These are phyloP conservation scores for Spondyliosoma cantharus DNA, from an alignment of 2,797 vertebrate species.

Conservation along the genomic window DNA sequence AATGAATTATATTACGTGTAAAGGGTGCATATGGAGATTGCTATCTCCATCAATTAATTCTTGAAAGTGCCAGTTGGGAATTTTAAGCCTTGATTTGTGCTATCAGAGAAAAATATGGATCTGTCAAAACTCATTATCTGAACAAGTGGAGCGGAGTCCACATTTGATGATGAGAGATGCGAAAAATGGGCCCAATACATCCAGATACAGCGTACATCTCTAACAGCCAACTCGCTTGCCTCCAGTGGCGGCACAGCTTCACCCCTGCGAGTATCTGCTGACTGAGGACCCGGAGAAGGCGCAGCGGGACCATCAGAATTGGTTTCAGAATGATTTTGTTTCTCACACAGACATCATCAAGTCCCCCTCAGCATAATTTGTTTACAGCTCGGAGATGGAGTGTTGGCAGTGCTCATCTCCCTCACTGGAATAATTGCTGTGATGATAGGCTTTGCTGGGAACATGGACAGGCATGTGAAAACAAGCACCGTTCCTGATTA, in stretches of 20 bases:
- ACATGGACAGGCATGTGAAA: slow-evolving; percentile 68
- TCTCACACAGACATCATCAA: slow-evolving; percentile 65
- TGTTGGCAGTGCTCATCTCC: slow-evolving; percentile 67
- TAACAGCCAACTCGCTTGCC: slow-evolving; percentile 7
- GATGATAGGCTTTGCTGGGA: slow-evolving; percentile 75
- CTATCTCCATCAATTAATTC: slow-evolving; percentile 56
- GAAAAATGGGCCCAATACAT: slow-evolving; percentile 16
- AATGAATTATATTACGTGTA: slow-evolving; percentile 49
- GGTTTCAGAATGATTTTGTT: slow-evolving; percentile 66
- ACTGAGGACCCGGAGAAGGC: slow-evolving; percentile 39
- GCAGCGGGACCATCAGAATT: slow-evolving; percentile 54
- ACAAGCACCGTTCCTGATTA: slow-evolving; percentile 72
- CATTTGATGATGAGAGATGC: slow-evolving; percentile 33
- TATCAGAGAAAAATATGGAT: slow-evolving; percentile 34
- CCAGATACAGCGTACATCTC: slow-evolving; percentile 7
- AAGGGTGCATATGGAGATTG: slow-evolving; percentile 36
- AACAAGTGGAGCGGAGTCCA: slow-evolving; percentile 37
- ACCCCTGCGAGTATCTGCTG: slow-evolving; percentile 33
- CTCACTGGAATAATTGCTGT: slow-evolving; percentile 79
- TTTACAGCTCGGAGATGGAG: slow-evolving; percentile 75
- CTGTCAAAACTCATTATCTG: slow-evolving; percentile 58
- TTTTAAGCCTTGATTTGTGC: slow-evolving; percentile 54
- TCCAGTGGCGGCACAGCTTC: slow-evolving; percentile 14
- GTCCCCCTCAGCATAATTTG: slow-evolving; percentile 74
- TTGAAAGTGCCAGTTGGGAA: slow-evolving; percentile 57